phyloP scores from a whole-genome alignment of 2,797 vertebrate genomes.

The Apodemus agrarius region DNA sequence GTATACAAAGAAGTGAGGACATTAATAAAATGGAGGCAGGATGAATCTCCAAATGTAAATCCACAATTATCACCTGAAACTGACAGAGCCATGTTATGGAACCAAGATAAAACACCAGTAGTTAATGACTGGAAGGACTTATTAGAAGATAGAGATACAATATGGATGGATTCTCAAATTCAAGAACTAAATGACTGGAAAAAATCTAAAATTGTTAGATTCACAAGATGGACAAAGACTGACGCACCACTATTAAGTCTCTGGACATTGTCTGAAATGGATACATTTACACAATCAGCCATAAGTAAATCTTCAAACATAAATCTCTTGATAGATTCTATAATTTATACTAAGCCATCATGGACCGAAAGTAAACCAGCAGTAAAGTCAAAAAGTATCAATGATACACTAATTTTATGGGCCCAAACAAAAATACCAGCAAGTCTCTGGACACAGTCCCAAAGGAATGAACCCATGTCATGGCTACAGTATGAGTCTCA shows the following conservation, averaged over 20 bases:
- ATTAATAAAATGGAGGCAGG: neutral
- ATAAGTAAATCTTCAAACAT: neutral
- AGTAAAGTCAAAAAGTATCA: no score
- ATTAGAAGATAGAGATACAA: neutral
- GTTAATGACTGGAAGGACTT: neutral
- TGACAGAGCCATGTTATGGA: neutral
- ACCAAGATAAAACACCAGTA: neutral
- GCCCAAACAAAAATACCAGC: neutral
- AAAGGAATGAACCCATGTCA: neutral
- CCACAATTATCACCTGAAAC: neutral
- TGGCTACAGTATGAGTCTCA: no score
- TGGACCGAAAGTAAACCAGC: neutral
- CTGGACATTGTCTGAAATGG: neutral
- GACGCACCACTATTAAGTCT: neutral
- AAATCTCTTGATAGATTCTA: neutral
- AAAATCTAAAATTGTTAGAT: neutral
- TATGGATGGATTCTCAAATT: neutral
- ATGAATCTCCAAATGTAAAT: neutral
- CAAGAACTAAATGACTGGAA: neutral
- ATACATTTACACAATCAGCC: neutral
- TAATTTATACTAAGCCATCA: neutral
- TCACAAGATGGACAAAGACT: neutral
- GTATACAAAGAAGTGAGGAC: neutral
- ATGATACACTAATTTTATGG: neutral
- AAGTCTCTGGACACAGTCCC: neutral